Conservation (phyloP, 2,797 vertebrate species). For the Mionectes olivaceus region DNA sequence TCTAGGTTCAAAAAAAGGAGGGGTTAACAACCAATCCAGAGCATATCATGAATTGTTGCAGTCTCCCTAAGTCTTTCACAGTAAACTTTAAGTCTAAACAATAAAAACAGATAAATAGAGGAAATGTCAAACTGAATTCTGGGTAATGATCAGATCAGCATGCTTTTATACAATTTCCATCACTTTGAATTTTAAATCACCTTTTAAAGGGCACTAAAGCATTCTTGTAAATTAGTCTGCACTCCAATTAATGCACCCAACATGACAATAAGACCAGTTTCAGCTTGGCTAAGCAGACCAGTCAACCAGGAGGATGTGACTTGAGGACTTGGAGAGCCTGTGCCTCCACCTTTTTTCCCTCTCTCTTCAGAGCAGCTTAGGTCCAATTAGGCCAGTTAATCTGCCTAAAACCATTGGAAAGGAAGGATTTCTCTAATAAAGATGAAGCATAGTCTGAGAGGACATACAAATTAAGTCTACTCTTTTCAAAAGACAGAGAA, state of each 20-base stretch:
- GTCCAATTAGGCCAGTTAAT: conserved; percentile 83
- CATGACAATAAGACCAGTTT: conserved; percentile 92
- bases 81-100: conserved; percentile 77
- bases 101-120: conserved; percentile 79
- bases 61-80: conserved; percentile 78
- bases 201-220: conserved; percentile 95
- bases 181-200: conserved; percentile 98
- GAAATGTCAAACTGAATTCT: conserved; percentile 80
- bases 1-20: background rate
- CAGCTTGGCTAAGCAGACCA: conserved; percentile 92
- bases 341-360: conserved; percentile 75
- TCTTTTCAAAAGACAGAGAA: conserved; percentile 51
- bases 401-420: conserved; percentile 76
- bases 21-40: conserved; percentile 37
- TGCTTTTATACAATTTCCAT: conserved; percentile 93
- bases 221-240: conserved; percentile 96
- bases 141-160: conserved; percentile 93
- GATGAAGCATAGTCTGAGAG: conserved; percentile 57
- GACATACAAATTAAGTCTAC: conserved; percentile 57
- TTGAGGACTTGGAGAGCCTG: conserved; percentile 83
- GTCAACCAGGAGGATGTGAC: conserved; percentile 91
- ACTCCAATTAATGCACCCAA: conserved; percentile 96
- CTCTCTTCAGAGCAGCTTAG: conserved; percentile 79
- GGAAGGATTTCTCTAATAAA: conserved; percentile 72
- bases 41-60: conserved; percentile 72